Conservation (phyloP, 2,888 invertebrate genomes). For the Catonia carolina region DNA sequence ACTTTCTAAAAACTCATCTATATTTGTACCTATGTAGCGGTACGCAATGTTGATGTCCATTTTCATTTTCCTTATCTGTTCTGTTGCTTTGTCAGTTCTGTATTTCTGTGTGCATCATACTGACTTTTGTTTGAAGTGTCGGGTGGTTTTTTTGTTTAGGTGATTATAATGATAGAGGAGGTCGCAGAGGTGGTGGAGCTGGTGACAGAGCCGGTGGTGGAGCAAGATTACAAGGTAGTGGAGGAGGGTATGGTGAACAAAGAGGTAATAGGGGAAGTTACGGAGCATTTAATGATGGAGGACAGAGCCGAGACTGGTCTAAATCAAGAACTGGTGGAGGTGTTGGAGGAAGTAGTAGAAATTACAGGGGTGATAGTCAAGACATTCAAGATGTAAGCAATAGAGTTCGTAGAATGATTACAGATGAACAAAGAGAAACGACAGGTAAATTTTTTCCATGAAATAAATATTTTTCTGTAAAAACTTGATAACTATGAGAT, state of each 20-base stretch:
- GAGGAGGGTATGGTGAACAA: constrained; percentile 36
- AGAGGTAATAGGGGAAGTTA: constrained; percentile 35
- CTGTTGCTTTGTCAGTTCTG: too few species aligned
- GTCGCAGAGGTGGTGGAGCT: constrained; percentile 10
- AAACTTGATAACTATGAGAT: too few species aligned
- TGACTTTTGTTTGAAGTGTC: too few species aligned
- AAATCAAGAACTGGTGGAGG: constrained; percentile 30
- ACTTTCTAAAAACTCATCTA: too few species aligned
- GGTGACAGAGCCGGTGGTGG: constrained; percentile 31
- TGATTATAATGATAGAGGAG: constrained; percentile 11
- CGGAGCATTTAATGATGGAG: constrained; percentile 35
- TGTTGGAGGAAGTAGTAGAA: constrained; percentile 39
- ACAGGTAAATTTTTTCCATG: too few species aligned
- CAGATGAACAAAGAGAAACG: constrained; percentile 10
- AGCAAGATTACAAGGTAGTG: constrained; percentile 36
- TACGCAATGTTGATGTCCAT: too few species aligned
- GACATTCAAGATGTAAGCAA: constrained; percentile 13
- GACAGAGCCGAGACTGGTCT: constrained; percentile 24
- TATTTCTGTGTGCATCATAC: too few species aligned
- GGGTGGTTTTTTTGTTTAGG: neutral
- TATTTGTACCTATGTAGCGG: too few species aligned
- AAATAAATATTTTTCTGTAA: too few species aligned
- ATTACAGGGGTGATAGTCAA: constrained; percentile 33
- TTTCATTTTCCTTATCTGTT: too few species aligned
- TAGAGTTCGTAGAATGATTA: constrained; percentile 29